Evolutionary conservation across 2,888 invertebrate species (phyloP).

Genomic region (Cantharis rustica): DNA sequence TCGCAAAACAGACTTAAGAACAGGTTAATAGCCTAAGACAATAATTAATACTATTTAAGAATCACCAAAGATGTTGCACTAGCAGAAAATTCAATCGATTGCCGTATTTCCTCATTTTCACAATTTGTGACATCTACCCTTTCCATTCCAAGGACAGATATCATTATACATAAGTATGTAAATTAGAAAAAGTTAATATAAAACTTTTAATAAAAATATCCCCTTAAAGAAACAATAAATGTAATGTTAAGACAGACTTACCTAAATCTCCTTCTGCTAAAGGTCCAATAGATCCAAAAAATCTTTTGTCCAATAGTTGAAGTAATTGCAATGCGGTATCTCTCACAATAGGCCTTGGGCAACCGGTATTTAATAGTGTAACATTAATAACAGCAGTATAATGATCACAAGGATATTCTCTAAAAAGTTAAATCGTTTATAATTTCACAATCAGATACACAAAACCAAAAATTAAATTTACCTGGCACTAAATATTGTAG

Average conservation of each 20-base stretch:
- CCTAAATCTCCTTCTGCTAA: slow-evolving; percentile 75
- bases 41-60: too few relatives aligned
- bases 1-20: too few relatives aligned
- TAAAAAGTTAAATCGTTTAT: slow-evolving; percentile 47
- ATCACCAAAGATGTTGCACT: too few relatives aligned
- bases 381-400: slow-evolving; percentile 98
- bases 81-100: too few relatives aligned
- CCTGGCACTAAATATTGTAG: slow-evolving; percentile 96
- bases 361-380: slow-evolving; percentile 94
- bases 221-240: background rate
- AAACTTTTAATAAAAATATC: too few relatives aligned
- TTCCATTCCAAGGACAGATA: too few relatives aligned
- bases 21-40: too few relatives aligned
- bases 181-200: too few relatives aligned
- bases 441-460: background rate
- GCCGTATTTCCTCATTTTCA: too few relatives aligned
- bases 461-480: slow-evolving; percentile 52
- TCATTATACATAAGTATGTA: too few relatives aligned
- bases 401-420: slow-evolving; percentile 97
- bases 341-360: slow-evolving; percentile 88
- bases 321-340: slow-evolving; percentile 93
- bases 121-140: too few relatives aligned
- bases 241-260: slow-evolving; percentile 57
- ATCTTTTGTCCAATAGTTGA: slow-evolving; percentile 91
- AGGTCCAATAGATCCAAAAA: slow-evolving; percentile 83